Conservation (phyloP, 1,140 invertebrate genomes). For the Trinorchestia longiramus region DNA sequence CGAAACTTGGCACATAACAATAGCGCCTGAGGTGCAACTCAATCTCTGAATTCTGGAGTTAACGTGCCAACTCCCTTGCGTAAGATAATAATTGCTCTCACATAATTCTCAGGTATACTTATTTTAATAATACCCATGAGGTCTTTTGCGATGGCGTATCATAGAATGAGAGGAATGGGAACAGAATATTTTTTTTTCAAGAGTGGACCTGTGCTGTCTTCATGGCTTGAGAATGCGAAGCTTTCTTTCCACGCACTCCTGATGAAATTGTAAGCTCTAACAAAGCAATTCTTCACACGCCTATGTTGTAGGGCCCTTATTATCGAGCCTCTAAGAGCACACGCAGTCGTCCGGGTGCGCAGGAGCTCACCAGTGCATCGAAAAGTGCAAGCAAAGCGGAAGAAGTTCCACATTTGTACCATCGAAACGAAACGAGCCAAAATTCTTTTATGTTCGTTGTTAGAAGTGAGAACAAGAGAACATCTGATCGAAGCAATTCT, state of each 20-base stretch:
- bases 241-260: neutral
- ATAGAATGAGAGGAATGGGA: neutral
- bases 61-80: neutral
- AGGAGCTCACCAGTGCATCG: neutral
- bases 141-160: neutral
- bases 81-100: neutral
- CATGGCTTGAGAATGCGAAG: neutral
- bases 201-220: neutral
- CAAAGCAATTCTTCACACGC: neutral
- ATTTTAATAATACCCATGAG: neutral
- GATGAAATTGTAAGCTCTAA: neutral
- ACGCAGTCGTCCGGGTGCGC: neutral
- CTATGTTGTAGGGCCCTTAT: neutral
- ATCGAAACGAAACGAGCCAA: neutral
- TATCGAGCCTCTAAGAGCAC: neutral
- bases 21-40: neutral
- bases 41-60: neutral
- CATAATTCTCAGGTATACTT: neutral
- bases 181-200: neutral
- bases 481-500: constrained; percentile 40
- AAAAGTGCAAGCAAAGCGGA: constrained; percentile 8
- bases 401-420: neutral
- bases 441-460: constrained; percentile 32
- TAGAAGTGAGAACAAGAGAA: constrained; percentile 26
- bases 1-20: neutral